Base-by-base conservation (phyloP, 2,888 invertebrate genomes). In the Neria commutata region DNA sequence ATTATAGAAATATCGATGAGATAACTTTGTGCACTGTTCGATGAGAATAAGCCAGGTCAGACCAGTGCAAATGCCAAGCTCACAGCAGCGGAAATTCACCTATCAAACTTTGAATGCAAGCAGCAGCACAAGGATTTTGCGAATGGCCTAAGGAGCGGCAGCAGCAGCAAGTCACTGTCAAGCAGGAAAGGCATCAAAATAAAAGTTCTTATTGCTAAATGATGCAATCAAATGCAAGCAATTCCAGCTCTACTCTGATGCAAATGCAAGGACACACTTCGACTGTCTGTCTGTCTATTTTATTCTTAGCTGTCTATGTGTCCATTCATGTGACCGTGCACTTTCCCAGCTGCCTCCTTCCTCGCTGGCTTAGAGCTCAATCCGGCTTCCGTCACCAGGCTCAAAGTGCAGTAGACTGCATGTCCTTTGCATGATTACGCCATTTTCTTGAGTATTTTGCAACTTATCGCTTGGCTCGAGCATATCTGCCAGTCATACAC, bases 211-310 rank as follows among this genome's bases (percentile, higher is more conserved):
- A 54, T 37, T 46, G 45, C 57, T 57, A 60, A 62, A 62, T 62
- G 59, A 62, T 59, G 59, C 59, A 62, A 62, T 60, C 59, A 62
- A 54, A 56, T 58, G 58, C 48, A 59, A 54, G 62, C 58, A 58
- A 58, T 58, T 58, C 33, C 33, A 49, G 37, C 37, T 34, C 34
- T 34, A 10, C n/a, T n/a, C n/a, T n/a, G n/a, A n/a, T n/a, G n/a
- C 50, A 33, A 11, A 11, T 34, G 37, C 37, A 37, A 37, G 37
- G 37, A 37, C 37, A 37, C n/a, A n/a, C 37, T 14, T 37, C n/a
- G 37, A 11, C 37, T 37, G 37, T 37, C 11, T 37, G 37, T 14
- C 37, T 37, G n/a, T 3, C 6, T 37, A n/a, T 10, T n/a, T 37
- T 10, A n/a, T 11, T n/a, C n/a, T 29, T 29, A 29, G 5, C 6